phyloP scores from a whole-genome alignment of 2,113 vertebrate species.

The Chamaea fasciata region DNA sequence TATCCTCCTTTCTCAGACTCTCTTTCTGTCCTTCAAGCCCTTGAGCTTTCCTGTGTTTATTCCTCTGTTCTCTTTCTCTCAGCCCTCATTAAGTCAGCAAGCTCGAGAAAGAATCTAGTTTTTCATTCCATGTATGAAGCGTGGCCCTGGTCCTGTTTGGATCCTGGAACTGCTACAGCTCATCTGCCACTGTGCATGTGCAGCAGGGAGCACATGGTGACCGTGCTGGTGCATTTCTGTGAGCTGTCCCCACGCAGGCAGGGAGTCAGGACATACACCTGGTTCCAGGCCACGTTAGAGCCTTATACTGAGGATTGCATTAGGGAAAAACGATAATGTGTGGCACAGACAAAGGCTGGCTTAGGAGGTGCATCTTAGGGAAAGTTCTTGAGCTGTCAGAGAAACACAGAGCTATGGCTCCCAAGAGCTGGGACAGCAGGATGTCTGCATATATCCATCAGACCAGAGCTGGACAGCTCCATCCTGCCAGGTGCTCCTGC shows the following conservation, averaged over 20 bases:
- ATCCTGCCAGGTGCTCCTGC: not conserved
- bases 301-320: not conserved
- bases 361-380: not conserved
- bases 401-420: not conserved
- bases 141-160: not conserved
- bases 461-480: not conserved
- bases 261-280: not conserved
- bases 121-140: not conserved
- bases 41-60: slow-evolving; percentile 1
- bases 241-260: not conserved
- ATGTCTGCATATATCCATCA: not conserved
- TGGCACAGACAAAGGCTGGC: not conserved
- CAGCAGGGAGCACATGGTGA: not conserved
- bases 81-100: not conserved
- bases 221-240: not conserved
- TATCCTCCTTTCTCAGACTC: slow-evolving; percentile 22
- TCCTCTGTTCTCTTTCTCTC: not conserved
- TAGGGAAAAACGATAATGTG: not conserved
- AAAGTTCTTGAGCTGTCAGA: not conserved
- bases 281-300: not conserved
- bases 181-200: not conserved
- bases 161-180: not conserved
- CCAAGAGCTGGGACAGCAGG: not conserved
- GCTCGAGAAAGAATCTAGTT: not conserved
- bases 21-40: not conserved